These are phyloP conservation scores for Cairina moschata DNA, from an alignment of 2,113 vertebrate species.

Conservation along the genomic window DNA sequence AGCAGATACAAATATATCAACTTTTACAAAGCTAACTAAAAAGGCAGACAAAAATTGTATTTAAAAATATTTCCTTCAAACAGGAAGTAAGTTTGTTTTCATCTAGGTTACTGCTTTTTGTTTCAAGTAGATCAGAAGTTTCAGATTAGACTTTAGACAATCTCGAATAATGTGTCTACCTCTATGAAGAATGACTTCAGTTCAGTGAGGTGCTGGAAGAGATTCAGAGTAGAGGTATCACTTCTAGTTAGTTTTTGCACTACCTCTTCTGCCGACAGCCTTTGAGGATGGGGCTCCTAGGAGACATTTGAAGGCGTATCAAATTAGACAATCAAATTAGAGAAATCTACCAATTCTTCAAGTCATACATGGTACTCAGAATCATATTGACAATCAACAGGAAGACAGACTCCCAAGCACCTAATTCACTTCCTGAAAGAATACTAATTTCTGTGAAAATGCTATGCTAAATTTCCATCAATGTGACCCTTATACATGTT, in stretches of 20 bases:
- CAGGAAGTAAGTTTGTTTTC: neutral
- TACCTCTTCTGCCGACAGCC: constrained; percentile 91
- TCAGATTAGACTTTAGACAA: neutral
- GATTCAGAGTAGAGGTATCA: constrained; percentile 85
- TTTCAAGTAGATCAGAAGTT: neutral
- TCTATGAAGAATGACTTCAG: constrained; percentile 98
- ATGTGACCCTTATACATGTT: neutral
- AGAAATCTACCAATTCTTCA: neutral
- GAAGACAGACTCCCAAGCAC: neutral
- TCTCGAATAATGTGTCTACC: constrained; percentile 75
- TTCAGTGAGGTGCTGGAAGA: constrained; percentile 92
- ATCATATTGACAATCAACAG: neutral
- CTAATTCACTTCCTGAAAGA: neutral
- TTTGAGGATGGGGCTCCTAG: constrained; percentile 93
- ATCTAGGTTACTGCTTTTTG: neutral
- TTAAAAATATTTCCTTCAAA: neutral
- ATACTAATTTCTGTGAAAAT: neutral
- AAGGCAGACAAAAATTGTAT: neutral
- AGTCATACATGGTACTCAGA: neutral
- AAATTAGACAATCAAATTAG: neutral
- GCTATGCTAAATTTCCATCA: neutral
- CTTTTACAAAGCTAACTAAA: neutral
- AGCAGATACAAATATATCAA: neutral
- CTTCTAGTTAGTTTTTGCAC: constrained; percentile 86
- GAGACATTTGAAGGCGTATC: constrained; percentile 29